Evolutionary conservation across 2,113 vertebrate species (phyloP).

Genomic region (Pomatostomus ruficeps): DNA sequence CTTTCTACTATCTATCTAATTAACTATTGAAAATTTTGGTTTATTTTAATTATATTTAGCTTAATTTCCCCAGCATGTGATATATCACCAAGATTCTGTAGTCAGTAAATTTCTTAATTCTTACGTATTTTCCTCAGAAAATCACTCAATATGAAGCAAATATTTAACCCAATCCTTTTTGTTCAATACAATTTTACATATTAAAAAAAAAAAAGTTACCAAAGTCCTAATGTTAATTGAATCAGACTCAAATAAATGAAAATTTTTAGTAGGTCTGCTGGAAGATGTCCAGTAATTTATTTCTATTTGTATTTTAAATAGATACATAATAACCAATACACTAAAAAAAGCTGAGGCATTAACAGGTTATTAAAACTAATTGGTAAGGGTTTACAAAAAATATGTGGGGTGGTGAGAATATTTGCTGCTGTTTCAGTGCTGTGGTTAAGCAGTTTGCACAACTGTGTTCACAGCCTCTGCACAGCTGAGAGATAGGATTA

Average conservation of each 20-base stretch:
- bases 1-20: not conserved
- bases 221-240: not conserved
- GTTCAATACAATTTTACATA: not conserved
- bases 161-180: not conserved
- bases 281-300: not conserved
- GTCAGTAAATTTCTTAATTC: not conserved
- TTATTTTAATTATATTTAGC: not conserved
- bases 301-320: not conserved
- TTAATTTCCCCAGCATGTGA: not conserved
- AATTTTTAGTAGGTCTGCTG: not conserved
- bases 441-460: not conserved
- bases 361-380: not conserved
- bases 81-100: not conserved
- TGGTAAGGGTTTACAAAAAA: not conserved
- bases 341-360: not conserved
- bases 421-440: not conserved
- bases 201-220: not conserved
- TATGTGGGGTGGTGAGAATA: accelerated
- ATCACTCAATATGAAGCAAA: not conserved
- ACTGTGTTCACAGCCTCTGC: not conserved
- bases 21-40: not conserved
- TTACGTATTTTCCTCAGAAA: not conserved
- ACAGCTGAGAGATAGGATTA: not conserved
- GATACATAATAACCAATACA: not conserved
- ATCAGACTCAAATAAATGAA: not conserved